phyloP scores from a whole-genome alignment of 2,888 invertebrate species.

The Lomographa bimaculata region DNA sequence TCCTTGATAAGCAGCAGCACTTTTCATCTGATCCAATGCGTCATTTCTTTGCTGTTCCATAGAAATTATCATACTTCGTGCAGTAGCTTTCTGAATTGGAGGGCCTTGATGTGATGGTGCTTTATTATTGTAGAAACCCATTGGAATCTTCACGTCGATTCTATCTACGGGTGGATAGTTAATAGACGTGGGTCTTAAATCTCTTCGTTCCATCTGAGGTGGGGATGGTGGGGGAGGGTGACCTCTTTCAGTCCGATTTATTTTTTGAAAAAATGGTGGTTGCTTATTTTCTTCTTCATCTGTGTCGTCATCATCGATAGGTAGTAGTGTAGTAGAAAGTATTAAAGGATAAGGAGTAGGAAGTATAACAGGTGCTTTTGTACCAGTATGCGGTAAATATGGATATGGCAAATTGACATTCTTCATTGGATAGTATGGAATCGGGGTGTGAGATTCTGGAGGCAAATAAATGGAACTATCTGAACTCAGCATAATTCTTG shows the following conservation, averaged over 20 bases:
- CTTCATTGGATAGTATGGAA: conserved; percentile 63
- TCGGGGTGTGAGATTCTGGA: conserved; percentile 63
- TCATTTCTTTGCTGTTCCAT: conserved; percentile 58
- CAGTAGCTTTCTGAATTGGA: conserved; percentile 46
- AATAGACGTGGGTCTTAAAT: conserved; percentile 48
- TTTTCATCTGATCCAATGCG: conserved; percentile 56
- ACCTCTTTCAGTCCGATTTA: conserved; percentile 48
- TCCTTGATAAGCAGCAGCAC: conserved; percentile 51
- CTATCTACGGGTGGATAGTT: conserved; percentile 61
- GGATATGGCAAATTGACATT: conserved; percentile 60
- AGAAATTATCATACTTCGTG: conserved; percentile 62
- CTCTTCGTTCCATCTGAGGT: conserved; percentile 52
- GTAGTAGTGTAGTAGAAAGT: conserved; percentile 56
- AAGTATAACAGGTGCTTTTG: conserved; percentile 58
- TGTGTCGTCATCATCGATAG: conserved; percentile 51
- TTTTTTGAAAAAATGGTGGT: conserved; percentile 30
- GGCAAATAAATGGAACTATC: conserved; percentile 69
- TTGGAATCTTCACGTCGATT: conserved; percentile 57
- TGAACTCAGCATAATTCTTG: conserved; percentile 49
- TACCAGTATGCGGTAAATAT: conserved; percentile 62
- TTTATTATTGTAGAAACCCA: conserved; percentile 39
- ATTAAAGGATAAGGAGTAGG: conserved; percentile 60
- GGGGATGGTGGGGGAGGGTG: conserved; percentile 27
- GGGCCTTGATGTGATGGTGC: conserved; percentile 23
- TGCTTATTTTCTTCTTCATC: conserved; percentile 46